Percentiles rank a stretch among this genome's conserved stretches.
Conservation (phyloP, 2,888 invertebrate species). For the Oxystoma pomonae region DNA sequence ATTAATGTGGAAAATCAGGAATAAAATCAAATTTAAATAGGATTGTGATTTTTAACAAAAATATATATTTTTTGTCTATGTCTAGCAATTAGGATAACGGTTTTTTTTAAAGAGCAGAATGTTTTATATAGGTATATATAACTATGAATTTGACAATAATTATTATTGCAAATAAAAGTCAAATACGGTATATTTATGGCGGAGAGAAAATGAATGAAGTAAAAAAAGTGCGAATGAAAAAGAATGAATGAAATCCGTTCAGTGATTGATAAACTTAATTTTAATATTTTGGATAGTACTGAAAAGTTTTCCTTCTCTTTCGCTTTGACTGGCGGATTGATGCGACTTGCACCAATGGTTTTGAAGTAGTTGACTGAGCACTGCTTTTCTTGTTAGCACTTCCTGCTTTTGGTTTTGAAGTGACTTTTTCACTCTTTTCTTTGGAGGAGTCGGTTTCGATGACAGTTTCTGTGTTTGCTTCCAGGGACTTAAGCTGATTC, state of each 20-base stretch:
- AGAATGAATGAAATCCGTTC: not conserved
- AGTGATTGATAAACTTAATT: not conserved
- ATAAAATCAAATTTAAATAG: not conserved
- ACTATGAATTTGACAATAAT: not conserved
- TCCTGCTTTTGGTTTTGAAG: not conserved
- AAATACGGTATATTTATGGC: not conserved
- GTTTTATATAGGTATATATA: not conserved
- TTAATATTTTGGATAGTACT: not conserved
- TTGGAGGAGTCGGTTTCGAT: not conserved
- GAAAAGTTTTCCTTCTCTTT: not conserved
- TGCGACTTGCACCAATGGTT: not conserved
- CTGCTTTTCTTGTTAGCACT: not conserved
- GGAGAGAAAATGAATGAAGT: not conserved
- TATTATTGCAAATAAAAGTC: not conserved
- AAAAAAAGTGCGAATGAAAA: too few species aligned
- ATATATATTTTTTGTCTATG: too few species aligned
- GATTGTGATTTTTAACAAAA: not conserved
- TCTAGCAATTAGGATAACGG: too few species aligned
- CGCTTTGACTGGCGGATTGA: not conserved
- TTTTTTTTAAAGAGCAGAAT: too few species aligned
- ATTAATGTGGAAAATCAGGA: too few species aligned
- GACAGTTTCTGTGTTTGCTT: not conserved
- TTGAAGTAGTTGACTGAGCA: not conserved
- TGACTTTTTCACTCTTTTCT: not conserved
- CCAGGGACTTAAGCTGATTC: not conserved